Conservation (phyloP, 2,113 vertebrate genomes). For the Tyrannus savana region DNA sequence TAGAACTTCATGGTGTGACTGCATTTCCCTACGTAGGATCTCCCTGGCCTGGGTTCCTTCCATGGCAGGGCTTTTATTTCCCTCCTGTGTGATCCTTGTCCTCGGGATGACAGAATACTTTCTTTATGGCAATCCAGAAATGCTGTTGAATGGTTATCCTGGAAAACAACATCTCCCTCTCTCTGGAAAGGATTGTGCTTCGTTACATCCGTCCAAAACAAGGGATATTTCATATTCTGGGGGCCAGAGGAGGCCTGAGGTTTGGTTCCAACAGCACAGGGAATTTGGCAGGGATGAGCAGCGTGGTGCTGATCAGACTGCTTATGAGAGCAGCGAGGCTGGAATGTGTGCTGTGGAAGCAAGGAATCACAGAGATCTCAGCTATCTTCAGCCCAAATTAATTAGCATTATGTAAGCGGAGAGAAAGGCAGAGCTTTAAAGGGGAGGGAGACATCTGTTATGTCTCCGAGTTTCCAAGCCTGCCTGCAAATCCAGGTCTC, state of each 20-base stretch:
- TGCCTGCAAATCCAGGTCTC: constrained; percentile 35
- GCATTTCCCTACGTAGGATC: neutral
- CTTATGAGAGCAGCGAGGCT: constrained; percentile 46
- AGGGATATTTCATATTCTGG: neutral
- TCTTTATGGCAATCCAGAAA: neutral
- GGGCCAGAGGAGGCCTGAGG: neutral
- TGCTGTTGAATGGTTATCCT: neutral
- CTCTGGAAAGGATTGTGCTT: neutral
- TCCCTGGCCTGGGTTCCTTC: neutral
- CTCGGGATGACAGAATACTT: neutral
- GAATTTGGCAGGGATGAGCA: neutral
- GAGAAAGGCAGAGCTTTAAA: constrained; percentile 25
- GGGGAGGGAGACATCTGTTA: constrained; percentile 58
- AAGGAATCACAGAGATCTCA: neutral
- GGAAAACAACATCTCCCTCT: neutral
- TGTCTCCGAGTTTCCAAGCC: neutral
- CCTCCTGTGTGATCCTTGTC: neutral
- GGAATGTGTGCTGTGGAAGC: constrained; percentile 20
- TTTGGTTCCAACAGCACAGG: neutral
- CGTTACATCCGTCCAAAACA: neutral
- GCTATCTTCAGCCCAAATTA: constrained; percentile 32
- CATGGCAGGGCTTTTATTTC: neutral
- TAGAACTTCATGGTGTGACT: neutral
- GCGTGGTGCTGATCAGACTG: neutral
- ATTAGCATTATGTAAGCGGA: constrained; percentile 45